A percentile compares a stretch with the other conserved stretches of the same genome.
Conservation (phyloP, 2,797 vertebrate genomes). For the Pseudochirops corinnae region DNA sequence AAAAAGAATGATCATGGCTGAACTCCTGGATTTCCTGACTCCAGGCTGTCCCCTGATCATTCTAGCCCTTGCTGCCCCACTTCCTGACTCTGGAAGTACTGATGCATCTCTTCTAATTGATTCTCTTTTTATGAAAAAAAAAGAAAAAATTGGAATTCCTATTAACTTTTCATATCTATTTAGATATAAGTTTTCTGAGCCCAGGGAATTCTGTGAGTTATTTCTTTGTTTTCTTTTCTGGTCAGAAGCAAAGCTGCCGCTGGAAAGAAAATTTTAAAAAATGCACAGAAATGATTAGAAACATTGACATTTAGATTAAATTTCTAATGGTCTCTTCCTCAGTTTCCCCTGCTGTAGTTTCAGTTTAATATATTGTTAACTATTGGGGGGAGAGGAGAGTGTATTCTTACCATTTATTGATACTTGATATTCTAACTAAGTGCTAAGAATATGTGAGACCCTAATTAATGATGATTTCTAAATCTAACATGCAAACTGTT, state of each 20-base stretch:
- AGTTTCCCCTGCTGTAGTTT: background rate
- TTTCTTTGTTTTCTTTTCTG: fast-evolving
- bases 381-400: background rate
- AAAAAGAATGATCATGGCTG: background rate
- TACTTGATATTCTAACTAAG: slow-evolving; percentile 16
- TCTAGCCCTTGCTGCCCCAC: background rate
- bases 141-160: background rate
- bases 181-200: background rate
- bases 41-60: background rate
- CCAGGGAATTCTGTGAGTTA: background rate
- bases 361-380: background rate
- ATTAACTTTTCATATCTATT: background rate
- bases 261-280: background rate
- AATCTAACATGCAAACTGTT: background rate
- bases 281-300: background rate
- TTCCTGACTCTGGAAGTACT: background rate
- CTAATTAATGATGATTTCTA: background rate
- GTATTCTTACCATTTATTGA: background rate
- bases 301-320: background rate
- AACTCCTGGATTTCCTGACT: background rate
- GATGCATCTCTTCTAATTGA: too few species aligned
- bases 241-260: background rate
- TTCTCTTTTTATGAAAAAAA: background rate
- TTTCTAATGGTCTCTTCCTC: background rate
- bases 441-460: background rate